Evolutionary conservation across 1,140 invertebrate species (phyloP).

Genomic region (Arion vulgaris): DNA sequence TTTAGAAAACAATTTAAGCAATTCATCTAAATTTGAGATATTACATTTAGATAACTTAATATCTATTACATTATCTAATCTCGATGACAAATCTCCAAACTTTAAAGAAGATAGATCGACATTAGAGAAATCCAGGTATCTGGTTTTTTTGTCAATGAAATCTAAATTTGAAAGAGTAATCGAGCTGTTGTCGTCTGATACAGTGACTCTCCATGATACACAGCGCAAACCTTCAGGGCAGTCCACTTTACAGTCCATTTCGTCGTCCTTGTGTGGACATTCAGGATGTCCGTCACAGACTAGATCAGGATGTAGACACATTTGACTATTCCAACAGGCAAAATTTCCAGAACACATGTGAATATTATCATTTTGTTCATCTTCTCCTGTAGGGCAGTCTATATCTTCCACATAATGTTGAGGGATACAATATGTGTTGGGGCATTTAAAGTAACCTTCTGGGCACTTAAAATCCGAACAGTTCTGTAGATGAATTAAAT

Average conservation of each 20-base stretch:
- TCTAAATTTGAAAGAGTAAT: neutral
- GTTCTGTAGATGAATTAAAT: neutral
- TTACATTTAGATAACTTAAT: too few species aligned
- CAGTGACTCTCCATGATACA: neutral
- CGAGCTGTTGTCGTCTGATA: neutral
- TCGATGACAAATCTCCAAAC: too few species aligned
- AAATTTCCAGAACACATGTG: neutral
- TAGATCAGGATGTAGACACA: slow-evolving; percentile 7
- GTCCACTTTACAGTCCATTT: neutral
- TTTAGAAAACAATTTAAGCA: neutral
- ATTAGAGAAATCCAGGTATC: neutral
- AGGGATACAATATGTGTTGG: slow-evolving; percentile 6
- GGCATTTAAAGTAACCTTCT: slow-evolving; percentile 15
- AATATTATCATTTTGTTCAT: neutral
- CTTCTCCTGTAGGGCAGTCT: slow-evolving; percentile 23
- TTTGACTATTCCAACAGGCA: neutral
- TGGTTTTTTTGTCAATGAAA: neutral
- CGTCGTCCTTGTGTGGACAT: slow-evolving; percentile 6
- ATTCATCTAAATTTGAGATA: too few species aligned
- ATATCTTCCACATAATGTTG: neutral
- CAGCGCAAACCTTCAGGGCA: slow-evolving; percentile 12
- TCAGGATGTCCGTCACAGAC: slow-evolving; percentile 10
- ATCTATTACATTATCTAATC: neutral
- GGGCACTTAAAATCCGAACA: neutral
- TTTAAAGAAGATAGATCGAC: neutral